A percentile compares a stretch with the other conserved stretches of the same genome.
Conservation (phyloP, 2,113 vertebrate genomes). For the Xyrauchen texanus region DNA sequence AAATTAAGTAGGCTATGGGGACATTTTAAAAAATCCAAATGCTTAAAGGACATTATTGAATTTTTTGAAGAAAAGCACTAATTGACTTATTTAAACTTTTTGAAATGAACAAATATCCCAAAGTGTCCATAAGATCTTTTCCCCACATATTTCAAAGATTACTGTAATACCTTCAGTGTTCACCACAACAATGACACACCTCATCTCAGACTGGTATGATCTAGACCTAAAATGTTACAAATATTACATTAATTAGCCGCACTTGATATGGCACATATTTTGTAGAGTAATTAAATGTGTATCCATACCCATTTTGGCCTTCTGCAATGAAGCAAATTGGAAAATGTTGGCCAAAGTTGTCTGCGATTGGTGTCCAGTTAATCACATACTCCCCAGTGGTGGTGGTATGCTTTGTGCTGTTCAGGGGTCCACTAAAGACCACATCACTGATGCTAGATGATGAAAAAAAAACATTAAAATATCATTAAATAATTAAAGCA, state of each 20-base stretch:
- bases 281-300: background rate
- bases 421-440: slow-evolving; percentile 54
- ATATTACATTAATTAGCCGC: background rate
- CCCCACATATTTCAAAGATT: background rate
- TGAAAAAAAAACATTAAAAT: background rate
- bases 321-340: slow-evolving; percentile 63
- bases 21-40: too few species aligned
- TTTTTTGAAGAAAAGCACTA: too few species aligned
- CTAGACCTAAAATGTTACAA: background rate
- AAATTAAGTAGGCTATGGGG: too few species aligned
- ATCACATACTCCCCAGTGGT: slow-evolving; percentile 26
- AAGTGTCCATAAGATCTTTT: background rate
- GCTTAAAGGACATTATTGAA: too few species aligned
- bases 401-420: slow-evolving; percentile 39
- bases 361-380: slow-evolving; percentile 57
- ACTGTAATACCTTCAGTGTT: background rate
- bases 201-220: background rate
- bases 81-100: too few species aligned
- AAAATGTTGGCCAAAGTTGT: slow-evolving; percentile 54
- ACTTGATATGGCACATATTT: background rate
- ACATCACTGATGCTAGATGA: slow-evolving; percentile 49
- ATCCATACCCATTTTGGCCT: slow-evolving; percentile 45
- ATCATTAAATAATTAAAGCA: background rate
- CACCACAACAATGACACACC: background rate
- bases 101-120: background rate